These are phyloP conservation scores for Tenualosa ilisha DNA, from an alignment of 2,797 vertebrate genomes.

Conservation along the genomic window DNA sequence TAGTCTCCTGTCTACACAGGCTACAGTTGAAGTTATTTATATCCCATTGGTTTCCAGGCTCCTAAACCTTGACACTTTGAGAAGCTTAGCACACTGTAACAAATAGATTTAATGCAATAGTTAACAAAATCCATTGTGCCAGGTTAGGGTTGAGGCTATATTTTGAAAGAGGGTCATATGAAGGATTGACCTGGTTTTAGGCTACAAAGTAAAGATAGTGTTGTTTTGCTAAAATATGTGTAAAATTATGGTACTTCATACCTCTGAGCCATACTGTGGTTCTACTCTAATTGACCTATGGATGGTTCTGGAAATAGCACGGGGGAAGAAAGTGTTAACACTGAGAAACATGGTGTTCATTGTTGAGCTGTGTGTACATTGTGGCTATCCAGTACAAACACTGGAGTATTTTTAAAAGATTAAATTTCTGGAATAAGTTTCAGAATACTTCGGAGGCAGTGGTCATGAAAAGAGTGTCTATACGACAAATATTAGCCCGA, in stretches of 20 bases:
- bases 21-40: neutral
- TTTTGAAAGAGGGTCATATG: neutral
- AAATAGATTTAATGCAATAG: neutral
- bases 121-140: neutral
- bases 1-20: neutral
- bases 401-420: slow-evolving; percentile 1
- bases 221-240: too few relatives aligned
- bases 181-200: slow-evolving; percentile 5
- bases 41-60: neutral
- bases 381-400: slow-evolving; percentile 5
- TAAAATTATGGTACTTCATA: neutral
- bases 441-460: neutral
- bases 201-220: neutral
- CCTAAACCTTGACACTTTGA: neutral
- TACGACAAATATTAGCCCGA: neutral
- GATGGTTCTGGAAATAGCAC: neutral
- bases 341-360: neutral
- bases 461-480: neutral
- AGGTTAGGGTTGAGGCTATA: neutral
- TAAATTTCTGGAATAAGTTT: neutral
- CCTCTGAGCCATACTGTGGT: neutral
- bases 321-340: neutral
- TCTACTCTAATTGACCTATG: neutral
- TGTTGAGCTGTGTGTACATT: neutral
- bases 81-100: neutral